Percentiles rank a stretch among this genome's conserved stretches.
These are phyloP conservation scores for Euproctis similis DNA, from an alignment of 2,888 invertebrate species.

Conservation along the genomic window DNA sequence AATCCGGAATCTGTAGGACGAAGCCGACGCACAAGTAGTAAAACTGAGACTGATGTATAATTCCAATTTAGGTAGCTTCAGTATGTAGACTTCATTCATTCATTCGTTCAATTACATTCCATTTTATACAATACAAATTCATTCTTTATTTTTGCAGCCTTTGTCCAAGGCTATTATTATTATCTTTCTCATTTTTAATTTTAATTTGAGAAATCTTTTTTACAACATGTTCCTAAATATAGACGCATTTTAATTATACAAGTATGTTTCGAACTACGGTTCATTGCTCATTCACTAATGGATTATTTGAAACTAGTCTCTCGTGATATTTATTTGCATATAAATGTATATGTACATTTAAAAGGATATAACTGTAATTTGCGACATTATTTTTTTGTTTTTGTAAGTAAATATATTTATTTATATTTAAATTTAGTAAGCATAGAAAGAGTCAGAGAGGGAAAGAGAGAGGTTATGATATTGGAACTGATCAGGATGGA, in stretches of 20 bases:
- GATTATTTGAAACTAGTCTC: slow-evolving; percentile 33
- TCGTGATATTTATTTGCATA: no score
- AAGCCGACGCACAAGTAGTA: slow-evolving; percentile 69
- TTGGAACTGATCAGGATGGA: slow-evolving; percentile 2
- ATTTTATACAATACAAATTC: slow-evolving; percentile 18
- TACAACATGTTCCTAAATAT: slow-evolving; percentile 25
- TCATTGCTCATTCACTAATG: slow-evolving; percentile 16
- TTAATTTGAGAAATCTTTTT: slow-evolving; percentile 4
- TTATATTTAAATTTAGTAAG: slow-evolving; percentile 9
- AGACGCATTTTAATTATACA: slow-evolving; percentile 11
- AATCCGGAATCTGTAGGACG: slow-evolving; percentile 41
- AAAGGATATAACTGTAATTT: no score
- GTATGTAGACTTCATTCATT: no score
- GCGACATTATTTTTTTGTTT: slow-evolving; percentile 8
- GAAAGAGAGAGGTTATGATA: not conserved
- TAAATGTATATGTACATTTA: slow-evolving; percentile 17
- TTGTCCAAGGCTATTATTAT: slow-evolving; percentile 4
- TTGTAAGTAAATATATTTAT: slow-evolving; percentile 10
- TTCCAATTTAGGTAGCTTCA: slow-evolving; percentile 39
- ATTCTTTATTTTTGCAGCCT: slow-evolving; percentile 13
- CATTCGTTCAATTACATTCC: slow-evolving; percentile 22
- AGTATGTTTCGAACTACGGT: slow-evolving; percentile 7
- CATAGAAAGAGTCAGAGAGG: slow-evolving; percentile 4
- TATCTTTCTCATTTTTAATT: slow-evolving; percentile 3
- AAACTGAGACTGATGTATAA: slow-evolving; percentile 75